Base-by-base conservation (phyloP, 2,888 invertebrate genomes). In the Nezara viridula region DNA sequence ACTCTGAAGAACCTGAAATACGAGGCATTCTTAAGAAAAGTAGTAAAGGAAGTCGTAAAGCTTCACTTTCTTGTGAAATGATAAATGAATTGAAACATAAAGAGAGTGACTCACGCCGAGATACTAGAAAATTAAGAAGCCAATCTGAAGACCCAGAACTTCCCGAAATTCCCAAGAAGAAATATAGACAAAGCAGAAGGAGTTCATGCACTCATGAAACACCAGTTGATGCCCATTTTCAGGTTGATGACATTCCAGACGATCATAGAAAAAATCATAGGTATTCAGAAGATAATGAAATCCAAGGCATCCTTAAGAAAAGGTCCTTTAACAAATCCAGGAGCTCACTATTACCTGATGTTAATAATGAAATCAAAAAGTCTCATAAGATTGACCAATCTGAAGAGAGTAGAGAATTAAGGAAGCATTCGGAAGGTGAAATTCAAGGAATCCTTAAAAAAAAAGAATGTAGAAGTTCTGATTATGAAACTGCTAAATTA, bases 371-470 rank as follows among this genome's bases (percentile, higher is more conserved):
- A 73, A 73, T 37, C 2, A 73, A 73, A 32, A 16, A 37, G 6
- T 32, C 14, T 73, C 73, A 32, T 16, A 37, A 14, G 19, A 19
- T 2, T 37, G 37, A 77, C 40, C 77, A 40, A 27, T 77, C 37
- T 77, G 37, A 50, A 86, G 49, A 27, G 19, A 50, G 27, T 27
- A 86, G n/a, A 86, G 27, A n/a, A 49, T 85, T 27, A 10, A 85
- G 27, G 6, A 73, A 73, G n/a, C 73, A 73, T 7, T 77, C 40
- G 40, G 77, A 77, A 40, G 24, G 77, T 37, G 85, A 85, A 85
- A 49, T 85, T 49, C 85, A 85, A 47, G 47, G 85, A n/a, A 85
- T 85, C 49, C 85, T 85, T 85, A 85, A 85, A 47, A 85, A 85
- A 27, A 47, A 32, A 81, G 40, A 37, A 21, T 40, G 27, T 40